These are phyloP conservation scores for Chromis chromis DNA, from an alignment of 2,797 vertebrate genomes.

Conservation along the genomic window DNA sequence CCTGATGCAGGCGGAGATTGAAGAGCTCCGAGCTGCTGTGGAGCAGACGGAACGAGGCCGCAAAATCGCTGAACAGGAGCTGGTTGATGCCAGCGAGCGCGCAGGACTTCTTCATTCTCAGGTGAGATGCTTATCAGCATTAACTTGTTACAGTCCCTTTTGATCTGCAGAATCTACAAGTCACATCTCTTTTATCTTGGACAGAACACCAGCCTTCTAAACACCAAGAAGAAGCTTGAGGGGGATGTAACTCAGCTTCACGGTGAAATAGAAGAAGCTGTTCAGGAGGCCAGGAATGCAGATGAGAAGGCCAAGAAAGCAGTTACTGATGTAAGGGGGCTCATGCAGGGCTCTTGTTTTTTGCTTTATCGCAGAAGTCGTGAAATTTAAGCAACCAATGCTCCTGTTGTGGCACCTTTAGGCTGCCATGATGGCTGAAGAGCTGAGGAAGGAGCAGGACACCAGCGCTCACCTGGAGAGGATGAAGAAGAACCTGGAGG, in stretches of 20 bases:
- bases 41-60: slow-evolving; percentile 71
- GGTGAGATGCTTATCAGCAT: slow-evolving; percentile 14
- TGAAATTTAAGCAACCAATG: neutral
- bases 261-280: slow-evolving; percentile 84
- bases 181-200: neutral
- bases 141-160: rapidly evolving
- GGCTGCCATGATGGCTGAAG: slow-evolving; percentile 90
- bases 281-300: slow-evolving; percentile 87
- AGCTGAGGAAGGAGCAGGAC: slow-evolving; percentile 91
- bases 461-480: slow-evolving; percentile 89
- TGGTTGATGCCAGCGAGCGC: slow-evolving; percentile 69
- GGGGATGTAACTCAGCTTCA: slow-evolving; percentile 85
- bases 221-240: slow-evolving; percentile 87
- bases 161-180: neutral
- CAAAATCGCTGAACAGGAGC: slow-evolving; percentile 67
- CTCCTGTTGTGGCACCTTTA: slow-evolving; percentile 48
- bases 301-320: slow-evolving; percentile 92
- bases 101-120: slow-evolving; percentile 80
- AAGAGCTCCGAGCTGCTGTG: slow-evolving; percentile 85
- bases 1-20: slow-evolving; percentile 89
- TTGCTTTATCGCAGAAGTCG: neutral
- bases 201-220: slow-evolving; percentile 85
- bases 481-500: slow-evolving; percentile 91
- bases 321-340: slow-evolving; percentile 84
- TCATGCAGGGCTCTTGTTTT: rapidly evolving